Conservation (phyloP, 2,888 invertebrate species). For the Theodoxus fluviatilis region DNA sequence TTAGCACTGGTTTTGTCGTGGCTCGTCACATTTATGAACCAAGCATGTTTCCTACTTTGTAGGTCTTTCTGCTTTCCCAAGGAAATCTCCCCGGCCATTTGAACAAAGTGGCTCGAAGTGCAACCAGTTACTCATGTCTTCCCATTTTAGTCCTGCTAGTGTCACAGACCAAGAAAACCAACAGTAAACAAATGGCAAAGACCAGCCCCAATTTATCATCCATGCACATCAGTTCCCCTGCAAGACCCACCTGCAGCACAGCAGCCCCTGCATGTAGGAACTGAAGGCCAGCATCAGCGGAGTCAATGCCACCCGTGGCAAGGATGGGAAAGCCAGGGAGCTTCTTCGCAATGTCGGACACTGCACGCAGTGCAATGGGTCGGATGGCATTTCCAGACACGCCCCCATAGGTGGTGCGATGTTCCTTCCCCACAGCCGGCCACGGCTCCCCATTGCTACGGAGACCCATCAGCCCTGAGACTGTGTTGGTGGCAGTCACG, state of each 20-base stretch:
- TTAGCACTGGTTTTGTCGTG: no score
- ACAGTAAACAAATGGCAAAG: no score
- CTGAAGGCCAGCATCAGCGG: constrained; percentile 93
- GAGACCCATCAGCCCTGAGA: constrained; percentile 91
- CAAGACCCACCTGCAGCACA: constrained; percentile 78
- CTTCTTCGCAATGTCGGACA: constrained; percentile 83
- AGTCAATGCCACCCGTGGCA: constrained; percentile 96
- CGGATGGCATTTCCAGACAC: constrained; percentile 93
- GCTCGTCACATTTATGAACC: no score
- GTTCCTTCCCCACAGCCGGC: constrained; percentile 85
- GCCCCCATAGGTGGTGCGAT: constrained; percentile 91
- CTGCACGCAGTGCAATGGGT: constrained; percentile 90
- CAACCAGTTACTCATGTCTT: no score
- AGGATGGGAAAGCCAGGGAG: constrained; percentile 90
- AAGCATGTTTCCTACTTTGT: no score
- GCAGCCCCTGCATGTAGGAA: constrained; percentile 93
- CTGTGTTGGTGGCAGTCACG: constrained; percentile 96
- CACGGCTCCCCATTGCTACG: constrained; percentile 84
- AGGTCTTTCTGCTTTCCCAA: no score
- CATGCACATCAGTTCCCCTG: neutral
- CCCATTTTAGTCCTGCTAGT: no score
- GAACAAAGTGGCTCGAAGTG: no score
- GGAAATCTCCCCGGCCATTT: no score
- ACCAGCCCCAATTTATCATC: no score
- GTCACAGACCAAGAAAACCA: no score